Percentiles rank a stretch among this genome's conserved stretches.
phyloP scores from a whole-genome alignment of 2,888 invertebrate species.

The Orchesella flavescens region DNA sequence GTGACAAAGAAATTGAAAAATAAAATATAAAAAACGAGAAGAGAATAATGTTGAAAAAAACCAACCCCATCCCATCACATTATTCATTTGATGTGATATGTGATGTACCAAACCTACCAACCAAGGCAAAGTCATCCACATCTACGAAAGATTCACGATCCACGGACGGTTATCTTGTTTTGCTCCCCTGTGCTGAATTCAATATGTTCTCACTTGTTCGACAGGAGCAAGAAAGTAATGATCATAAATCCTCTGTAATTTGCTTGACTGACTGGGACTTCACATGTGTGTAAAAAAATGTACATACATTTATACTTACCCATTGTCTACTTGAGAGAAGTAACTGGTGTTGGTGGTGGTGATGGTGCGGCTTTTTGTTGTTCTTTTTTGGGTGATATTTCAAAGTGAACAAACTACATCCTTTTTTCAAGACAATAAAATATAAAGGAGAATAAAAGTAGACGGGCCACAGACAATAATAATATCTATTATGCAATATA shows the following conservation, averaged over 20 bases:
- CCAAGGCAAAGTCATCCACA: no score
- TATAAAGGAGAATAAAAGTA: constrained; percentile 12
- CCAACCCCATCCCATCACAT: not conserved
- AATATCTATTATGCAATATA: constrained; percentile 17
- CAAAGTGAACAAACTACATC: not conserved
- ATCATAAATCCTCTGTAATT: constrained; percentile 43
- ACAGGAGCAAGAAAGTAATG: constrained; percentile 38
- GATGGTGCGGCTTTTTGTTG: not conserved
- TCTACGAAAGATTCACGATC: no score
- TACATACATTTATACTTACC: no score
- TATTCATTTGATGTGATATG: not conserved
- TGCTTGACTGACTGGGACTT: constrained; percentile 34
- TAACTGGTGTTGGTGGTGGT: not conserved
- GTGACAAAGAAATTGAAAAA: constrained; percentile 9
- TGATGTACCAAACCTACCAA: not conserved
- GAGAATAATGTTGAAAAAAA: not conserved
- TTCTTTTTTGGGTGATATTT: not conserved
- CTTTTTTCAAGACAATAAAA: constrained; percentile 9
- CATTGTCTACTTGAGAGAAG: constrained; percentile 1
- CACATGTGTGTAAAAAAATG: constrained; percentile 1
- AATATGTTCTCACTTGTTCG: constrained; percentile 48
- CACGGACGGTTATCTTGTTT: not conserved
- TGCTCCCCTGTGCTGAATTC: constrained; percentile 13
- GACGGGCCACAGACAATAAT: constrained; percentile 31
- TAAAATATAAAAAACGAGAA: not conserved